Conservation (phyloP, 2,888 invertebrate genomes). For the Metalampra italica region DNA sequence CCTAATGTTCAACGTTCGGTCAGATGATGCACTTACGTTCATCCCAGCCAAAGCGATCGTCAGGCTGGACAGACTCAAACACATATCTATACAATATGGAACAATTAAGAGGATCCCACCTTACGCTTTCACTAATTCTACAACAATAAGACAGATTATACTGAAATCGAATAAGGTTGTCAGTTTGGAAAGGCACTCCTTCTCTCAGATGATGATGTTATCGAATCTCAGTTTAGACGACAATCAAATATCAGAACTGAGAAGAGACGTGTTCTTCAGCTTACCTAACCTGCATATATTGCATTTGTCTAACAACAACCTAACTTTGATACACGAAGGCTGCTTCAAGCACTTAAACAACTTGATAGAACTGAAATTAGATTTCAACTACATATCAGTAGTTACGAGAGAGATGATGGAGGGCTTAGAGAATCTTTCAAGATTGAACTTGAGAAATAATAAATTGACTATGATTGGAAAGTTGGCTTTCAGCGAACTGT, state of each 20-base stretch:
- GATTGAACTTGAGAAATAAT: slow-evolving; percentile 86
- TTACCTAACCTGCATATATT: slow-evolving; percentile 85
- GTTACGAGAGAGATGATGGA: slow-evolving; percentile 87
- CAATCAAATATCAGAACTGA: slow-evolving; percentile 86
- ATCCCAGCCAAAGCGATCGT: slow-evolving; percentile 85
- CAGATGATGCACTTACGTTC: slow-evolving; percentile 83
- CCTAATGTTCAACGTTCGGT: slow-evolving; percentile 84
- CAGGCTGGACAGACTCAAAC: slow-evolving; percentile 82
- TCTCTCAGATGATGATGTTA: slow-evolving; percentile 85
- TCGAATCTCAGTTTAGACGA: slow-evolving; percentile 84
- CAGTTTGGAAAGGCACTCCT: slow-evolving; percentile 82
- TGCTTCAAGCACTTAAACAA: slow-evolving; percentile 87
- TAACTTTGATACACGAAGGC: slow-evolving; percentile 90
- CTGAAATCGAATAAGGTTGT: slow-evolving; percentile 84
- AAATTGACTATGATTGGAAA: slow-evolving; percentile 87
- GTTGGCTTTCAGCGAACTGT: slow-evolving; percentile 87
- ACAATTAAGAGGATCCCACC: slow-evolving; percentile 84
- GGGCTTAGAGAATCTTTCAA: slow-evolving; percentile 84
- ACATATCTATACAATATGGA: slow-evolving; percentile 85
- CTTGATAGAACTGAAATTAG: slow-evolving; percentile 88
- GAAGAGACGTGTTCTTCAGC: slow-evolving; percentile 85
- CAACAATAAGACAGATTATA: slow-evolving; percentile 83
- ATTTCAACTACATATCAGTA: slow-evolving; percentile 85
- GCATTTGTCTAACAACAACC: slow-evolving; percentile 90
- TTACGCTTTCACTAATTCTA: slow-evolving; percentile 86